A percentile compares a stretch with the other conserved stretches of the same genome.
Evolutionary conservation across 2,888 invertebrate species (phyloP).

Genomic region (Ernsta delagoae): DNA sequence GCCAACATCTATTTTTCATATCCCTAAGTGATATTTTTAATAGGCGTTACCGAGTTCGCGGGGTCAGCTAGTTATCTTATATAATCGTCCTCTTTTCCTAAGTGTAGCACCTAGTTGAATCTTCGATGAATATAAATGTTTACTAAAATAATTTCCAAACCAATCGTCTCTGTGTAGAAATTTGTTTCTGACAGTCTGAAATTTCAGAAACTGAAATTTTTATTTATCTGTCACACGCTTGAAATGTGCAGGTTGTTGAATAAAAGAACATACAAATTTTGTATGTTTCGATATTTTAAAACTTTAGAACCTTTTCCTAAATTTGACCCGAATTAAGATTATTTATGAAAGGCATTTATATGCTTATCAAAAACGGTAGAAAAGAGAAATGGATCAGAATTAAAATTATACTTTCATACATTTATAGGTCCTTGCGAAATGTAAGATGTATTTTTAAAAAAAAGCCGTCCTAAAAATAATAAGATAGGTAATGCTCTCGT

Average conservation of each 20-base stretch:
- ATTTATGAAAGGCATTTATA: no score
- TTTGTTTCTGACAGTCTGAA: not conserved
- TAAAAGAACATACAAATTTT: no score
- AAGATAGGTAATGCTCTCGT: conserved; percentile 4
- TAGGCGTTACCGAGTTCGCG: no score
- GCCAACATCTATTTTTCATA: no score
- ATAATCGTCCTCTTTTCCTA: no score
- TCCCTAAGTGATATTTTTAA: no score
- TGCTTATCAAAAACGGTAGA: no score
- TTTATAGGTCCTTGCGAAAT: not conserved
- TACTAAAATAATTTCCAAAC: not conserved
- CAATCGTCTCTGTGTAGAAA: not conserved
- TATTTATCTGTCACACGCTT: not conserved
- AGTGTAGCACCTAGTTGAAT: no score
- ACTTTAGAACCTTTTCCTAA: not conserved
- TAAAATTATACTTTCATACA: not conserved
- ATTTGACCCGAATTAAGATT: no score
- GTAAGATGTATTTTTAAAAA: not conserved
- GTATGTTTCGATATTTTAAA: not conserved
- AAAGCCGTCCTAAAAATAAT: conserved; percentile 11
- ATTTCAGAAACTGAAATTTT: conserved; percentile 4
- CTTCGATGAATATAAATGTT: no score
- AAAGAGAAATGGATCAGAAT: not conserved
- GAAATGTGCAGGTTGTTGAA: not conserved
- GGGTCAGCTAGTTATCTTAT: no score